Conservation (phyloP, 2,888 invertebrate species). For the Eupithecia tripunctaria region DNA sequence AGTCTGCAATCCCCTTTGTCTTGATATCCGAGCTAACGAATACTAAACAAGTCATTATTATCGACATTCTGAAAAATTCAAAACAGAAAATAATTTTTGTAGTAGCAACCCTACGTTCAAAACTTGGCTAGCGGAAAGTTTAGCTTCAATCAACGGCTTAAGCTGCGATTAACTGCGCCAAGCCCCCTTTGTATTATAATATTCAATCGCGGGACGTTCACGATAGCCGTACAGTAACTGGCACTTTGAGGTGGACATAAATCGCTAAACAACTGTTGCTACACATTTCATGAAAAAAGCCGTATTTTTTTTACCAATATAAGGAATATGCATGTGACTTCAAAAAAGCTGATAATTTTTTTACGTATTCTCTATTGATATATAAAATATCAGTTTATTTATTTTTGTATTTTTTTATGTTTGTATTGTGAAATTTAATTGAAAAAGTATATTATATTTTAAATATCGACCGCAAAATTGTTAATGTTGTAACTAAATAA, state of each 20-base stretch:
- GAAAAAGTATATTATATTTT: too few species aligned
- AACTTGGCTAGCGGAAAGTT: slow-evolving; percentile 35
- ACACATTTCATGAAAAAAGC: neutral
- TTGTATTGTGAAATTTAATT: too few species aligned
- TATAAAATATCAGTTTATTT: too few species aligned
- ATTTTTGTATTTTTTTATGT: too few species aligned
- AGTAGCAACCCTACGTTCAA: slow-evolving; percentile 18
- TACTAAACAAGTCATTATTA: neutral
- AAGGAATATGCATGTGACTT: too few species aligned
- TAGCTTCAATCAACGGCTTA: slow-evolving; percentile 42
- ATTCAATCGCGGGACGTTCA: slow-evolving; percentile 38
- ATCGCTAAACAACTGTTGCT: neutral
- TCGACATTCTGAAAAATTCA: neutral
- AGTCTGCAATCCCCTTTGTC: neutral
- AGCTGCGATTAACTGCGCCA: slow-evolving; percentile 37
- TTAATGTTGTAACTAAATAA: too few species aligned
- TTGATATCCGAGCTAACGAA: neutral
- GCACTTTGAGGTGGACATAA: slow-evolving; percentile 11
- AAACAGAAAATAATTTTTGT: neutral
- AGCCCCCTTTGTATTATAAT: slow-evolving; percentile 40
- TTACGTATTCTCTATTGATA: too few species aligned
- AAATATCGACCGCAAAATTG: too few species aligned
- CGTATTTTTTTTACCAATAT: too few species aligned
- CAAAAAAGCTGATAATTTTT: too few species aligned
- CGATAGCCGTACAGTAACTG: slow-evolving; percentile 16